Evolutionary conservation across 2,888 invertebrate genomes (phyloP).

Genomic region (Acleris sparsana): DNA sequence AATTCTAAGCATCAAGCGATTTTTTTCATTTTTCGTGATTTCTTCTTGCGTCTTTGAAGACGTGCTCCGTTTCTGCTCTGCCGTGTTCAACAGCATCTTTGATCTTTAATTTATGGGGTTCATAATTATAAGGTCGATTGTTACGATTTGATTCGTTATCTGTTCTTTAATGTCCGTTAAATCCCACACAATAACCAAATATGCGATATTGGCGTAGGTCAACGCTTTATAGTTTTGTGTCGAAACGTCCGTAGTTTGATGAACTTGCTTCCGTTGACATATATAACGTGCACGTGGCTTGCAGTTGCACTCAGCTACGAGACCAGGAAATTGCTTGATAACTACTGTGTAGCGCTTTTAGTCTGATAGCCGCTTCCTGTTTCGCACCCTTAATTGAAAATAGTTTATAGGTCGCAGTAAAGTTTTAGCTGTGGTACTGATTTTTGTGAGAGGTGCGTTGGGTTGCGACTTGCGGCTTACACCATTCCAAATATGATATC

Average conservation of each 20-base stretch:
- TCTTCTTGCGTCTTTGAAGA: too few relatives aligned
- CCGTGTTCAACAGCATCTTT: background rate
- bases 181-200: slow-evolving; percentile 19
- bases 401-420: background rate
- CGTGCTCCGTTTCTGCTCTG: background rate
- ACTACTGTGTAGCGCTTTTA: slow-evolving; percentile 15
- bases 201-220: slow-evolving; percentile 30
- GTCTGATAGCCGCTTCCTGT: slow-evolving; percentile 2
- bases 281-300: slow-evolving; percentile 26
- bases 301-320: slow-evolving; percentile 27
- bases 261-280: slow-evolving; percentile 60
- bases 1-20: background rate
- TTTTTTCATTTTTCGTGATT: background rate
- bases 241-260: slow-evolving; percentile 54
- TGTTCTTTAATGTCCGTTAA: slow-evolving; percentile 5
- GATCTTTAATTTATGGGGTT: background rate
- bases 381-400: slow-evolving; percentile 1
- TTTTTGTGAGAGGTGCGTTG: too few relatives aligned
- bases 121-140: background rate
- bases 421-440: too few relatives aligned
- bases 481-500: too few relatives aligned
- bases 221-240: slow-evolving; percentile 46
- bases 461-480: too few relatives aligned
- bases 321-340: slow-evolving; percentile 26
- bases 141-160: slow-evolving; percentile 6